Evolutionary conservation across 2,797 vertebrate species (phyloP).

Genomic region (Dryobates pubescens): DNA sequence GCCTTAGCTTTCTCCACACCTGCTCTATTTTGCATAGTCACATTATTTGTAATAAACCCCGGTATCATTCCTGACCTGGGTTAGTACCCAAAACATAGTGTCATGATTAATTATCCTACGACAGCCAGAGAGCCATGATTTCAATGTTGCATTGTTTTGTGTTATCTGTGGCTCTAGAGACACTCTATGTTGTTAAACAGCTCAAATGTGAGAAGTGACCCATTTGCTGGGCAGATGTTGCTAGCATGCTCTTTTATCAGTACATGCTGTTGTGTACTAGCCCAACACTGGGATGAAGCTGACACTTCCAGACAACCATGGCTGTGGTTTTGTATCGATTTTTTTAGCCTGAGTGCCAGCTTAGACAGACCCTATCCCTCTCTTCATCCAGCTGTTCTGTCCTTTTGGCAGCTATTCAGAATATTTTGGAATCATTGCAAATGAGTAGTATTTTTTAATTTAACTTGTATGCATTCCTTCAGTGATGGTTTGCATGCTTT

Average conservation of each 20-base stretch:
- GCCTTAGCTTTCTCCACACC: not conserved
- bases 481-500: constrained; percentile 6
- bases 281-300: not conserved
- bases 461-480: not conserved
- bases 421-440: constrained; percentile 40
- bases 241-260: not conserved
- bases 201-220: not conserved
- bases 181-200: not conserved
- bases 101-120: not conserved
- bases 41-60: not conserved
- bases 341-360: not conserved
- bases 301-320: not conserved
- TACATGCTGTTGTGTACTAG: not conserved
- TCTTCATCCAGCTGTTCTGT: constrained; percentile 3
- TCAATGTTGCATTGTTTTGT: not conserved
- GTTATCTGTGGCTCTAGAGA: not conserved
- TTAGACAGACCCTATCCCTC: not conserved
- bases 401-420: constrained; percentile 28
- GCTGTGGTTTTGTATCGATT: not conserved
- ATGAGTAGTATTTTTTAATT: constrained; percentile 23
- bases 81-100: not conserved
- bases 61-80: not conserved
- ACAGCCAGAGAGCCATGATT: not conserved
- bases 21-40: not conserved
- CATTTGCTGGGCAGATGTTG: not conserved